phyloP scores from a whole-genome alignment of 1,140 invertebrate genomes.

The Atta texana region DNA sequence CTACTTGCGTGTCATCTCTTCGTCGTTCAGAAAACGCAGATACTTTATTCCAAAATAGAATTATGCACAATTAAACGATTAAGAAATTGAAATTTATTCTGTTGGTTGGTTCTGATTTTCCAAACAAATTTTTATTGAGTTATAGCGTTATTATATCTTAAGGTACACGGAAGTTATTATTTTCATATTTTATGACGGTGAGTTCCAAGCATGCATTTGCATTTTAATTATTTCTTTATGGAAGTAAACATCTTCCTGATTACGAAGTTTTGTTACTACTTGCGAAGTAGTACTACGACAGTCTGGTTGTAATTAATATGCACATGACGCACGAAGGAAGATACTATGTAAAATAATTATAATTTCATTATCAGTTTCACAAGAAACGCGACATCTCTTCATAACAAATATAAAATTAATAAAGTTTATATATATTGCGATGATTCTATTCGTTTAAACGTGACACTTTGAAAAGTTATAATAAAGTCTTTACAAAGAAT shows the following conservation, averaged over 20 bases:
- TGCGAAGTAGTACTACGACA: conserved; percentile 58
- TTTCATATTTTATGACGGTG: conserved; percentile 52
- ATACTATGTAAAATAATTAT: conserved; percentile 13
- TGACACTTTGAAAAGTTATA: neutral
- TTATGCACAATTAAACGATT: conserved; percentile 36
- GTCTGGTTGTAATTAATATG: conserved; percentile 43
- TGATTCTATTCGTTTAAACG: neutral
- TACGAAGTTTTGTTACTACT: conserved; percentile 63
- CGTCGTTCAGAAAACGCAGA: neutral
- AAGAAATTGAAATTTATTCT: conserved; percentile 46
- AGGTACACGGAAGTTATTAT: conserved; percentile 34
- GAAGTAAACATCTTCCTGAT: conserved; percentile 51
- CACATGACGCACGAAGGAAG: neutral
- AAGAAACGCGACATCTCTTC: neutral
- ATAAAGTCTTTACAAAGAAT: too few species aligned
- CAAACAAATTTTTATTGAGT: conserved; percentile 44
- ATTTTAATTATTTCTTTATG: conserved; percentile 59
- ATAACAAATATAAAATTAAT: neutral
- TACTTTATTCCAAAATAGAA: neutral
- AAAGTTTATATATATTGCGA: neutral
- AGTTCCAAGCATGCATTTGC: conserved; percentile 49
- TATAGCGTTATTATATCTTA: conserved; percentile 24
- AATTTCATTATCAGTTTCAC: conserved; percentile 6
- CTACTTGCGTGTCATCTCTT: neutral
- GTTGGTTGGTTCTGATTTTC: conserved; percentile 17